Evolutionary conservation across 1,140 invertebrate genomes (phyloP).

Genomic region (Lasaia peninsularis): DNA sequence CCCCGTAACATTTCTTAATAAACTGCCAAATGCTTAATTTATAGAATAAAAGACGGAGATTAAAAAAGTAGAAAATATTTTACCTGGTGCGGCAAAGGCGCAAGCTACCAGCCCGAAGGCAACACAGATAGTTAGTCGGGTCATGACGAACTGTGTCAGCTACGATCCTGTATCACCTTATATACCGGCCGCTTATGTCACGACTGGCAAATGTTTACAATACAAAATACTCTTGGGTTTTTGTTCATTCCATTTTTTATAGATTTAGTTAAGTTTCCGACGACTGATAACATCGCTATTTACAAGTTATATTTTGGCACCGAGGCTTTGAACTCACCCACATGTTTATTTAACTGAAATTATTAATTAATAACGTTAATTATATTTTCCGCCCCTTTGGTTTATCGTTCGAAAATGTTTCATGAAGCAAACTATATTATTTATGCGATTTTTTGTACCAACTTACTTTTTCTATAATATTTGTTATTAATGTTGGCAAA

Average conservation of each 20-base stretch:
- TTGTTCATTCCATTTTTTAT: slow-evolving; percentile 19
- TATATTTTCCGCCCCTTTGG: too few relatives aligned
- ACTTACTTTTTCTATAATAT: too few relatives aligned
- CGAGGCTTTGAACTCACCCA: not conserved
- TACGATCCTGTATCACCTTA: slow-evolving; percentile 25
- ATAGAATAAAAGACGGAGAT: not conserved
- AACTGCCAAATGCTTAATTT: not conserved
- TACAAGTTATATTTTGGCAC: not conserved
- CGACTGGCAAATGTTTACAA: slow-evolving; percentile 37
- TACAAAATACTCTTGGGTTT: slow-evolving; percentile 36
- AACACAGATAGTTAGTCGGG: slow-evolving; percentile 34
- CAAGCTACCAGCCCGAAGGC: slow-evolving; percentile 42
- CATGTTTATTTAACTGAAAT: too few relatives aligned
- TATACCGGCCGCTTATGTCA: slow-evolving; percentile 38
- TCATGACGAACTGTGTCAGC: slow-evolving; percentile 30
- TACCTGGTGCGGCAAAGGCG: slow-evolving; percentile 47
- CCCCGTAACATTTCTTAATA: too few relatives aligned
- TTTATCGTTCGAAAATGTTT: too few relatives aligned
- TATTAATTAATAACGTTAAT: too few relatives aligned
- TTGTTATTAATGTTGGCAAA: too few relatives aligned
- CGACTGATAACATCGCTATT: not conserved
- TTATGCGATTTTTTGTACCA: too few relatives aligned
- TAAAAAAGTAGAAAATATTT: slow-evolving; percentile 1
- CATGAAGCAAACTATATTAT: too few relatives aligned
- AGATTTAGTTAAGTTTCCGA: slow-evolving; percentile 7